Percentiles rank a stretch among this genome's conserved stretches.
Evolutionary conservation across 2,888 invertebrate species (phyloP).

Genomic region (Cetonia aurata): DNA sequence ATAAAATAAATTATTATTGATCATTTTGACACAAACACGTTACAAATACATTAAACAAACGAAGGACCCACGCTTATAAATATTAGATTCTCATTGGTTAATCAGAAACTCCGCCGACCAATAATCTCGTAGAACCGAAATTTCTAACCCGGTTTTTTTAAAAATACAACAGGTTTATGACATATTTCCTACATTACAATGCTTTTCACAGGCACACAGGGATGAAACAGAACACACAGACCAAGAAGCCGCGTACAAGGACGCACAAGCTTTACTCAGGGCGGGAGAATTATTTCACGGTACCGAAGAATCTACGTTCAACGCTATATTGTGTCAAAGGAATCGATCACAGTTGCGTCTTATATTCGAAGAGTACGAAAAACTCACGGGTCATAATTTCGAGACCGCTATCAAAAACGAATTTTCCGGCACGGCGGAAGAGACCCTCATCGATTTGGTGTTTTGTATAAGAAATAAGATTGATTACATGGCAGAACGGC

Average conservation of each 20-base stretch:
- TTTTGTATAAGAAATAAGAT: constrained; percentile 78
- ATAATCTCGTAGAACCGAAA: too few species aligned
- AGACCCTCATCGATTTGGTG: constrained; percentile 83
- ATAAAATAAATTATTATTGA: too few species aligned
- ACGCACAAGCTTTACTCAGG: constrained; percentile 84
- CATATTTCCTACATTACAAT: too few species aligned
- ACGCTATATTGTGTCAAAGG: constrained; percentile 84
- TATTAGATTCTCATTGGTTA: too few species aligned
- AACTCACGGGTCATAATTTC: constrained; percentile 82
- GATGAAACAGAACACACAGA: constrained; percentile 85
- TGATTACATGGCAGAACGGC: constrained; percentile 85
- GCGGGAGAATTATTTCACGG: constrained; percentile 79
- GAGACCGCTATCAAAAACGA: constrained; percentile 85
- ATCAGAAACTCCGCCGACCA: too few species aligned
- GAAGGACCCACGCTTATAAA: too few species aligned
- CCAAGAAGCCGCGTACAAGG: constrained; percentile 78
- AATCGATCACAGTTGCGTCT: constrained; percentile 74
- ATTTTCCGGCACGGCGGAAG: constrained; percentile 82
- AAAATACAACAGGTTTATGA: too few species aligned
- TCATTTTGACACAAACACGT: too few species aligned
- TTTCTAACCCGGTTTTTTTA: too few species aligned
- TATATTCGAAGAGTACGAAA: constrained; percentile 77
- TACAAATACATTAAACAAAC: too few species aligned
- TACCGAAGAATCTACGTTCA: constrained; percentile 90
- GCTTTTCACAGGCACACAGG: constrained; percentile 74